A percentile compares a stretch with the other conserved stretches of the same genome.
Conservation (phyloP, 2,113 vertebrate species). For the Odontesthes bonariensis region DNA sequence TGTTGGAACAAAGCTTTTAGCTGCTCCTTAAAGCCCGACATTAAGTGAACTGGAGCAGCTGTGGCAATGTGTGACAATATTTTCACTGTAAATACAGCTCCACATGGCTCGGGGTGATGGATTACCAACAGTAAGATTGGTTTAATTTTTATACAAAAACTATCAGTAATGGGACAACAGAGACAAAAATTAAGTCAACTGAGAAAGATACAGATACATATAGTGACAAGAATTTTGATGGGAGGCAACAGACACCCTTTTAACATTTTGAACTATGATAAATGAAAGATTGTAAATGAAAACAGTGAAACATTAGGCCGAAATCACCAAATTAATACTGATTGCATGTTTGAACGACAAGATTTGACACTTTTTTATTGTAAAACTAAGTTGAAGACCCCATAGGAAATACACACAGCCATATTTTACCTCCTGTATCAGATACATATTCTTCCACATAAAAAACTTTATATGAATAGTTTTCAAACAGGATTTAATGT, state of each 20-base stretch:
- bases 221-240: background rate
- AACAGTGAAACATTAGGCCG: background rate
- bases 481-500: background rate
- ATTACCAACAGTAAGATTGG: constrained; percentile 38
- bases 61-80: constrained; percentile 76
- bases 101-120: constrained; percentile 49
- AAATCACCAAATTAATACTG: background rate
- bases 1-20: constrained; percentile 77
- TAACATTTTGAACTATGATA: background rate
- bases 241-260: background rate
- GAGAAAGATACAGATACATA: background rate
- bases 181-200: constrained; percentile 11
- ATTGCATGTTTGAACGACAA: background rate
- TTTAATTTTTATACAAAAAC: constrained; percentile 16
- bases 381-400: background rate
- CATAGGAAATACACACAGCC: background rate
- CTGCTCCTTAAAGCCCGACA: constrained; percentile 72
- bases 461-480: background rate
- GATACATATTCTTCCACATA: too few species aligned
- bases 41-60: constrained; percentile 74
- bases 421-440: background rate
- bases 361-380: background rate
- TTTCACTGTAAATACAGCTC: constrained; percentile 73
- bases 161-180: background rate
- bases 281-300: background rate